phyloP scores from a whole-genome alignment of 2,888 invertebrate genomes.

The Pterobdella sp. region DNA sequence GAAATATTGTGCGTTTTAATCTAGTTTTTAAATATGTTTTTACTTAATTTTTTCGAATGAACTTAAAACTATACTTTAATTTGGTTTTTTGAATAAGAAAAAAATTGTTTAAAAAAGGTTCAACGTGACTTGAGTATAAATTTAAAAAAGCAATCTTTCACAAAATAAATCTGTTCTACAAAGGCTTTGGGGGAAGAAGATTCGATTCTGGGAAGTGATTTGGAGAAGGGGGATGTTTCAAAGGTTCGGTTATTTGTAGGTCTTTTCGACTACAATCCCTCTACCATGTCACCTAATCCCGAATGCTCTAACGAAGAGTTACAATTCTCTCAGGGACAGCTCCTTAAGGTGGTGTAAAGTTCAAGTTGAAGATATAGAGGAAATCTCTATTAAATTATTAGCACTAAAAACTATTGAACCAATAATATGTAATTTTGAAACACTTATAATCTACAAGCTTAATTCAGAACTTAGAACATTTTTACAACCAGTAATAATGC shows the following conservation, averaged over 20 bases:
- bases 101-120: too few species aligned
- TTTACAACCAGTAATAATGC: neutral
- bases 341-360: constrained; percentile 70
- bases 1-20: neutral
- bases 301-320: constrained; percentile 94
- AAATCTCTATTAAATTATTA: neutral
- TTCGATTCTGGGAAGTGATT: constrained; percentile 16
- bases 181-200: constrained; percentile 21
- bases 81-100: neutral
- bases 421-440: too few species aligned
- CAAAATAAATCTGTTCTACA: neutral
- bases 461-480: neutral
- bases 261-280: constrained; percentile 93
- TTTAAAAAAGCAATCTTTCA: too few species aligned
- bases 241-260: constrained; percentile 67
- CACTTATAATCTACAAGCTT: too few species aligned
- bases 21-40: neutral
- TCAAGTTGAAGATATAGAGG: neutral
- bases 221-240: constrained; percentile 17
- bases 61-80: neutral
- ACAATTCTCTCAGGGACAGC: constrained; percentile 90
- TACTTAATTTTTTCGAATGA: neutral
- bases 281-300: constrained; percentile 96
- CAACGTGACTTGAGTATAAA: too few species aligned
- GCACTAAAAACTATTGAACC: neutral